These are phyloP conservation scores for Leucophenga varia DNA, from an alignment of 1,140 invertebrate genomes.

Conservation along the genomic window DNA sequence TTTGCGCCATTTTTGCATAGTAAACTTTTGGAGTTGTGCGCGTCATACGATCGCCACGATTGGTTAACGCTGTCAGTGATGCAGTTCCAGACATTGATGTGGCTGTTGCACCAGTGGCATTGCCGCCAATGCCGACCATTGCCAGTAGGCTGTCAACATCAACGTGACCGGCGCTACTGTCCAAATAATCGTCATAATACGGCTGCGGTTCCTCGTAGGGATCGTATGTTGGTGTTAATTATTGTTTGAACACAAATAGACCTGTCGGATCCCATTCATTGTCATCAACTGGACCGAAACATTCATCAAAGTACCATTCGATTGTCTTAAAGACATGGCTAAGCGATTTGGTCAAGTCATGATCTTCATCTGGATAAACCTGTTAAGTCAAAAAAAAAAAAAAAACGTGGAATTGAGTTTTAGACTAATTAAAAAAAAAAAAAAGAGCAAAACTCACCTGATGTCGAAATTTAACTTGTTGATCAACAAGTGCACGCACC, in stretches of 20 bases:
- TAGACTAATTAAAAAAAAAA: background rate
- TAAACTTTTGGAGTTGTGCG: no score
- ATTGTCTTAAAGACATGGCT: conserved; percentile 79
- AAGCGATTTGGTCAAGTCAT: conserved; percentile 68
- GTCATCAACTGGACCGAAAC: conserved; percentile 72
- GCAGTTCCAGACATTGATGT: background rate
- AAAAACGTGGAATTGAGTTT: background rate
- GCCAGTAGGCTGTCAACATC: no score
- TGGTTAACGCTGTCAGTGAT: background rate
- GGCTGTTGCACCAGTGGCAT: background rate
- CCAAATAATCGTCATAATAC: background rate
- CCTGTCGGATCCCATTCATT: conserved; percentile 68
- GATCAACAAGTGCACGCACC: conserved; percentile 72
- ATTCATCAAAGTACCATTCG: conserved; percentile 82
- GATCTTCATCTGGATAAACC: conserved; percentile 84
- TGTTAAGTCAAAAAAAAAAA: conserved; percentile 55
- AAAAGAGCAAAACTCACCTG: conserved; percentile 62
- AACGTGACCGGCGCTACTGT: background rate
- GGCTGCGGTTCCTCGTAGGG: conserved; percentile 27
- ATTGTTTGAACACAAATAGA: conserved; percentile 55
- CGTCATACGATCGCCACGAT: background rate
- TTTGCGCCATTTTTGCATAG: no score
- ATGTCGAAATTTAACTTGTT: conserved; percentile 74
- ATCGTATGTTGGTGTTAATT: conserved; percentile 55
- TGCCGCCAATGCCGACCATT: no score